phyloP scores from a whole-genome alignment of 2,797 vertebrate genomes.

The Australoheros facetus region DNA sequence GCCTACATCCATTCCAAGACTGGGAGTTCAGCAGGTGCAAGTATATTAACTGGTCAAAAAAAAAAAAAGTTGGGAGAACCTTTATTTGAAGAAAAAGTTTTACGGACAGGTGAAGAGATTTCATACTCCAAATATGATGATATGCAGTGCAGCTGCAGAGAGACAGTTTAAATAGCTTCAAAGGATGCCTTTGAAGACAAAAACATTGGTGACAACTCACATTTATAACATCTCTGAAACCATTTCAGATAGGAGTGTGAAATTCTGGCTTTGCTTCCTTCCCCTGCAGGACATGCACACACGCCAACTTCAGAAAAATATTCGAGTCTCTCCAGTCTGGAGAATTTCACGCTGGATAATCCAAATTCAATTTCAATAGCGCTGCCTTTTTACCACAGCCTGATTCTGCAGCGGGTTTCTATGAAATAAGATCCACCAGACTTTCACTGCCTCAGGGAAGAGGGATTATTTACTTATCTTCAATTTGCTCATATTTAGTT shows the following conservation, averaged over 20 bases:
- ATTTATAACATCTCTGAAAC: conserved; percentile 82
- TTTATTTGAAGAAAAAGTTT: conserved; percentile 54
- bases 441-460: conserved; percentile 74
- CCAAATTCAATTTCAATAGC: conserved; percentile 84
- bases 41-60: conserved; percentile 35
- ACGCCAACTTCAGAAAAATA: conserved; percentile 81
- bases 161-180: conserved; percentile 78
- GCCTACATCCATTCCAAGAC: conserved; percentile 7
- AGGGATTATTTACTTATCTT: conserved; percentile 84
- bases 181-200: conserved; percentile 80
- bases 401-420: conserved; percentile 78
- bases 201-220: conserved; percentile 76
- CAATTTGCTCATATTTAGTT: conserved; percentile 84
- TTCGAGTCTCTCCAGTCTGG: conserved; percentile 77
- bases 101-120: conserved; percentile 68
- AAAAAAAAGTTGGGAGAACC: background rate
- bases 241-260: conserved; percentile 80
- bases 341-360: conserved; percentile 84
- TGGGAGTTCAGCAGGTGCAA: conserved; percentile 9
- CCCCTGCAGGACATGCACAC: conserved; percentile 81
- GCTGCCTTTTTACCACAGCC: conserved; percentile 75
- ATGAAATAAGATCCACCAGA: conserved; percentile 79
- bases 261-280: conserved; percentile 79
- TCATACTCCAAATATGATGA: conserved; percentile 69
- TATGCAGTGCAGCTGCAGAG: conserved; percentile 64